A percentile compares a stretch with the other conserved stretches of the same genome.
Evolutionary conservation across 2,888 invertebrate genomes (phyloP).

Genomic region (Arrhopalites spinosus): DNA sequence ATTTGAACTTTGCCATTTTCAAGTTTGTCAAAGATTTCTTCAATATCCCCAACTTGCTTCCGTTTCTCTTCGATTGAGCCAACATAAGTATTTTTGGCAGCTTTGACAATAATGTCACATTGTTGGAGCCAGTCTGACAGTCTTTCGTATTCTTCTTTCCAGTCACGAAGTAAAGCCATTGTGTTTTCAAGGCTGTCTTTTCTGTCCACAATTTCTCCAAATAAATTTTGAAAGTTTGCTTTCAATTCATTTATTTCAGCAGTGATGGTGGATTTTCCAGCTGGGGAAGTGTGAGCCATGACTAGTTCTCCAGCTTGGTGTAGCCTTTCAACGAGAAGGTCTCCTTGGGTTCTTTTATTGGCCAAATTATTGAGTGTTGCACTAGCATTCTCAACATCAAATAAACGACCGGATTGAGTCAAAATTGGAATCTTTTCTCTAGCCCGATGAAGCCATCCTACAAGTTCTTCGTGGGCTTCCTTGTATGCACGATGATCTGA

Average conservation of each 20-base stretch:
- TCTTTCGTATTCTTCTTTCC: conserved; percentile 89
- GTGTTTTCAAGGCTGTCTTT: conserved; percentile 82
- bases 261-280: conserved; percentile 78
- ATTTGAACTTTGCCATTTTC: conserved; percentile 80
- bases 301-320: conserved; percentile 87
- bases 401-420: conserved; percentile 78
- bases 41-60: conserved; percentile 76
- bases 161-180: conserved; percentile 83
- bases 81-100: conserved; percentile 81
- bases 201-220: conserved; percentile 83
- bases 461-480: conserved; percentile 87
- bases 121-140: conserved; percentile 91
- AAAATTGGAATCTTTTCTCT: conserved; percentile 85
- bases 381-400: conserved; percentile 78
- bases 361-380: conserved; percentile 65
- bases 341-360: conserved; percentile 89
- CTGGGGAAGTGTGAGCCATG: conserved; percentile 77
- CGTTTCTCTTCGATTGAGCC: conserved; percentile 81
- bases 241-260: conserved; percentile 84
- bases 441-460: conserved; percentile 84
- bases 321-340: conserved; percentile 81
- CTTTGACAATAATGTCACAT: conserved; percentile 86
- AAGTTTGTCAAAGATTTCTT: conserved; percentile 74
- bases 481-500: conserved; percentile 87
- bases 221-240: conserved; percentile 81